These are phyloP conservation scores for Cremastinae sp. DNA, from an alignment of 2,888 invertebrate species.

Conservation along the genomic window DNA sequence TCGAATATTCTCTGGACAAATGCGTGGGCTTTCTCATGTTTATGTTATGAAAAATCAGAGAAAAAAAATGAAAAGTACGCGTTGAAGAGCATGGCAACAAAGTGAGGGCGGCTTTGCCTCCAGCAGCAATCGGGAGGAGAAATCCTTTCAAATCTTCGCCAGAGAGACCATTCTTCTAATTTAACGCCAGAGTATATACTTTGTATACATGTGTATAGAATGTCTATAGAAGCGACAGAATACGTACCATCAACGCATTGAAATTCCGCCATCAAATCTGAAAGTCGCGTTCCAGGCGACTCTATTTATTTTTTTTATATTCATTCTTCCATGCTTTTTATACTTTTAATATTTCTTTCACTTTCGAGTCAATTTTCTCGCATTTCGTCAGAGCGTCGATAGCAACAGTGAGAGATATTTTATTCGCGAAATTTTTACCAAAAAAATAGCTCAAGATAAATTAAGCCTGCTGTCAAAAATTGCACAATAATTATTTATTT, in stretches of 20 bases:
- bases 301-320: slow-evolving; percentile 10
- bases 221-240: slow-evolving; percentile 36
- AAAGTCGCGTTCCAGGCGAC: slow-evolving; percentile 57
- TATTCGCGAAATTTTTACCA: too few species aligned
- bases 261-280: slow-evolving; percentile 66
- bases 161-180: slow-evolving; percentile 75
- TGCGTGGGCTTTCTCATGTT: too few species aligned
- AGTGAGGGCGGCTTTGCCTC: slow-evolving; percentile 24
- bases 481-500: slow-evolving; percentile 14
- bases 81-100: too few species aligned
- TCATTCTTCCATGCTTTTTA: not conserved
- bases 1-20: slow-evolving; percentile 51
- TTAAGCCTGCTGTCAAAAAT: too few species aligned
- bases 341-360: too few species aligned
- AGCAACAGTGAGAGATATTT: too few species aligned
- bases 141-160: slow-evolving; percentile 75
- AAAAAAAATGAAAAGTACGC: too few species aligned
- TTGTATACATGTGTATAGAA: not conserved
- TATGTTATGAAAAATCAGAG: too few species aligned
- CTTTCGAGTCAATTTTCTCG: not conserved
- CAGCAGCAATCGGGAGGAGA: slow-evolving; percentile 61
- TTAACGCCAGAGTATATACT: slow-evolving; percentile 69
- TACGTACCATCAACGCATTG: slow-evolving; percentile 66
- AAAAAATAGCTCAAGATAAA: too few species aligned
- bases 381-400: too few species aligned